phyloP scores from a whole-genome alignment of 2,888 invertebrate genomes.

The Hydrotaea cyrtoneurina region DNA sequence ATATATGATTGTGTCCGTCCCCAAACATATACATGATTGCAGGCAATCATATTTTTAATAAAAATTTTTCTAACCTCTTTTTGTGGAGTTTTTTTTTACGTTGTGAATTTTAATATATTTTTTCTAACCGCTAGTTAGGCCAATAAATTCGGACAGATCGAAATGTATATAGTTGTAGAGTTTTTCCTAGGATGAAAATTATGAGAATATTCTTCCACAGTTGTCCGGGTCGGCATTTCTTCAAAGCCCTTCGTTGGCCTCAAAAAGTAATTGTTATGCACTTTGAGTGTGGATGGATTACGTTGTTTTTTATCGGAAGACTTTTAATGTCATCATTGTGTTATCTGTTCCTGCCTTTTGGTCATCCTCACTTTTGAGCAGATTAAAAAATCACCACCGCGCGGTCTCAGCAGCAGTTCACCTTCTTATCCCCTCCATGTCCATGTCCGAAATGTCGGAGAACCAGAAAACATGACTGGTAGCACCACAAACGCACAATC shows the following conservation, averaged over 20 bases:
- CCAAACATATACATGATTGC: too few relatives aligned
- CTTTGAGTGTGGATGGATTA: slow-evolving; percentile 50
- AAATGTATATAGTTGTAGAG: too few relatives aligned
- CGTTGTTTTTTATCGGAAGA: slow-evolving; percentile 56
- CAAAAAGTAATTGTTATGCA: slow-evolving; percentile 26
- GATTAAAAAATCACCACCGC: slow-evolving; percentile 60
- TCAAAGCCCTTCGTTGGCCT: not conserved
- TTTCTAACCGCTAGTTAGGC: too few relatives aligned
- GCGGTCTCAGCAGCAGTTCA: not conserved
- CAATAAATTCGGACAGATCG: too few relatives aligned
- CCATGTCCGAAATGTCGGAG: not conserved
- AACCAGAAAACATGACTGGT: slow-evolving; percentile 37
- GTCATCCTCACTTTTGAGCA: slow-evolving; percentile 63
- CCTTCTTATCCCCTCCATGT: not conserved
- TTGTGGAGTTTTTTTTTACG: too few relatives aligned
- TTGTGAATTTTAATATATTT: too few relatives aligned
- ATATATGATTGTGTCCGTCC: too few relatives aligned
- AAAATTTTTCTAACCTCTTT: too few relatives aligned
- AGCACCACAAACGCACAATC: slow-evolving; percentile 71
- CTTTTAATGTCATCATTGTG: slow-evolving; percentile 66
- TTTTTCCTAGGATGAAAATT: too few relatives aligned
- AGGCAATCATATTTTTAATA: too few relatives aligned
- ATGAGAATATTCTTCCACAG: not conserved
- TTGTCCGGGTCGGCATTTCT: not conserved
- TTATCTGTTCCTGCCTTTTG: slow-evolving; percentile 63